Percentiles rank a stretch among this genome's conserved stretches.
phyloP scores from a whole-genome alignment of 2,797 vertebrate species.

The Craterocephalus amniculus region DNA sequence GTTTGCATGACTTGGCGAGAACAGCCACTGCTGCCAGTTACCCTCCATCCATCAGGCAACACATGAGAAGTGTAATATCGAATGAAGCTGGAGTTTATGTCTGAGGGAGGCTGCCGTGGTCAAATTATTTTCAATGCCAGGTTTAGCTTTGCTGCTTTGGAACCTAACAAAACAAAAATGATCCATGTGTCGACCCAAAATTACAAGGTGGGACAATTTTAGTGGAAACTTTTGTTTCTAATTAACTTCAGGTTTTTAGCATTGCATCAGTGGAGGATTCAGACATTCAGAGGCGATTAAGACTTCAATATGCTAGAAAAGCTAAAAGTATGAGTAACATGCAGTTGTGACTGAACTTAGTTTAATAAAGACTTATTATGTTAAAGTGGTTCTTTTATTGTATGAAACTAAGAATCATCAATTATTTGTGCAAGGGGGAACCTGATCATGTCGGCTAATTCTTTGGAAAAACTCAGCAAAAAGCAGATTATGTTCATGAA shows the following conservation, averaged over 20 bases:
- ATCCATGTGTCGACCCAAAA: conserved; percentile 39
- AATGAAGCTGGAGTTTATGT: conserved; percentile 53
- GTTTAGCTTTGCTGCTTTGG: conserved; percentile 40
- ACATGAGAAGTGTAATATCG: conserved; percentile 39
- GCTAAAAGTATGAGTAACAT: conserved; percentile 17
- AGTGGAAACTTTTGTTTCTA: conserved; percentile 51
- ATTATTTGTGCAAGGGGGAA: background rate
- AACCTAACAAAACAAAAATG: conserved; percentile 42
- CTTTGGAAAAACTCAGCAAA: background rate
- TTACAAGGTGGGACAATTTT: conserved; percentile 29
- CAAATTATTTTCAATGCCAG: conserved; percentile 49
- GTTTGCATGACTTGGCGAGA: conserved; percentile 68
- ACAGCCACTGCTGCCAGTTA: conserved; percentile 54
- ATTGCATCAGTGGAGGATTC: conserved; percentile 57
- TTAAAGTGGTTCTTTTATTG: no score
- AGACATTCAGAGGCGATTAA: conserved; percentile 54
- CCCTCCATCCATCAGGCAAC: conserved; percentile 58
- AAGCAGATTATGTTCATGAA: background rate
- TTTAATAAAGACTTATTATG: background rate
- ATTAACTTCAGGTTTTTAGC: conserved; percentile 40
- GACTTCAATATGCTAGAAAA: conserved; percentile 16
- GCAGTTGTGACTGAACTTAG: background rate
- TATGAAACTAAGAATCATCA: no score
- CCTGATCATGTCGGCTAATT: background rate
- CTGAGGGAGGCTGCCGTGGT: conserved; percentile 27